Evolutionary conservation across 2,888 invertebrate genomes (phyloP), one percentile per base, ranked within the genome.

Genomic region (Ectemnius cavifrons): DNA sequence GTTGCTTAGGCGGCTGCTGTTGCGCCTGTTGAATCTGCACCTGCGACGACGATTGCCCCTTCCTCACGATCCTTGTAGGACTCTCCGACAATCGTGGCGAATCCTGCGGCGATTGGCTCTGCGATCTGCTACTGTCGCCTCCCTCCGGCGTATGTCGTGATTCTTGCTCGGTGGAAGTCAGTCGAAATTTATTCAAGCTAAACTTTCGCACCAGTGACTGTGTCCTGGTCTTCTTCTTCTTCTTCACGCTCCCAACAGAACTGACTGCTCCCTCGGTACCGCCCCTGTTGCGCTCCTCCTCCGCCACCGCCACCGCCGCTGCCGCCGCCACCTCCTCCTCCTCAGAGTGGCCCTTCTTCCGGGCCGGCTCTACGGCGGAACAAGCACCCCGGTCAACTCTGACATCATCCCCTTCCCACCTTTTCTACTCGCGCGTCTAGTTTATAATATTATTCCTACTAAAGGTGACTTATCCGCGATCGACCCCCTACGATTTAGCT

Each of bases 31-130:
- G 11, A 1, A 8, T 2, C 37, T 4, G 37, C 5, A 37, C 8
- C 37, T 37, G 37, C 8, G 11, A 37, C 2, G 37, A 37, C 66
- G 65, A 69, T 52, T 74, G 67, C 71, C 79, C 77, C 77, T 81
- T 81, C 79, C 77, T 75, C 64, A 57, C 46, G 70, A 70, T 77
- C 72, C 77, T 78, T 46, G 79, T 73, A 67, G 86, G 78, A 69
- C 84, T 83, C 73, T 86, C 86, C 71, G 85, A 80, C 56, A 84
- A 83, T 60, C 85, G 81, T 16, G 86, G 83, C 67, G 89, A 89
- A 46, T 89, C 89, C 75, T 88, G 89, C 63, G 89, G 88, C 75
- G 89, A 89, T 83, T 87, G 89, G 80, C 88, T 89, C 77, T 83
- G 85, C 27, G 89, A 88, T 13, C 86, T 84, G 47, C 89, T 89